Percentiles rank a stretch among this genome's conserved stretches.
Conservation (phyloP, 2,888 invertebrate species). For the Helleia helle region DNA sequence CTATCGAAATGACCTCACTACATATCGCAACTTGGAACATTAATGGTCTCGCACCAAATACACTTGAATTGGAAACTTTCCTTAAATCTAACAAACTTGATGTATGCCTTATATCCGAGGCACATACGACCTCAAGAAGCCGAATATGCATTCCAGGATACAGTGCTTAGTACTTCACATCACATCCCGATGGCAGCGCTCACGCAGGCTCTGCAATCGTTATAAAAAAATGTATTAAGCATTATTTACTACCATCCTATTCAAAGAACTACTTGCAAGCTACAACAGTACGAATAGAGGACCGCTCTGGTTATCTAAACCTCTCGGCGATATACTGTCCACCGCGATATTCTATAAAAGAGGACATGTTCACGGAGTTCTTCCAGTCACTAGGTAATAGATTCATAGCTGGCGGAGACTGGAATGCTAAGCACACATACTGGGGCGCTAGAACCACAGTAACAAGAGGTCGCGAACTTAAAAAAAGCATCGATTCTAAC, state of each 20-base stretch:
- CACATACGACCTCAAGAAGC: background rate
- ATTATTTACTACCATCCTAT: background rate
- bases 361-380: background rate
- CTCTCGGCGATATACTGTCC: no score
- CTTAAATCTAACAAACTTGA: background rate
- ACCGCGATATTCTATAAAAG: constrained; percentile 27
- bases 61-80: background rate
- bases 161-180: background rate
- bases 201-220: constrained; percentile 5
- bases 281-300: no score
- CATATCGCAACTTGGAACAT: no score
- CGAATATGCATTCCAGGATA: background rate
- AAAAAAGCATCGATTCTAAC: background rate
- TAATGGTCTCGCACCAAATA: constrained; percentile 2
- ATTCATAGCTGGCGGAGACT: constrained; percentile 18
- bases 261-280: background rate
- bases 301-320: no score
- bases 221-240: constrained; percentile 3
- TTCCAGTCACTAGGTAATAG: constrained; percentile 10
- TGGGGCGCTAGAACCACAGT: constrained; percentile 15
- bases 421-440: constrained; percentile 17
- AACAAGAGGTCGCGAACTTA: constrained; percentile 11
- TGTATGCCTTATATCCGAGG: background rate
- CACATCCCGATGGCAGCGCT: constrained; percentile 4
- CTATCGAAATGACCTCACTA: no score